A percentile compares a stretch with the other conserved stretches of the same genome.
Evolutionary conservation across 1,140 invertebrate genomes (phyloP).

Genomic region (Bombyx mandarina): DNA sequence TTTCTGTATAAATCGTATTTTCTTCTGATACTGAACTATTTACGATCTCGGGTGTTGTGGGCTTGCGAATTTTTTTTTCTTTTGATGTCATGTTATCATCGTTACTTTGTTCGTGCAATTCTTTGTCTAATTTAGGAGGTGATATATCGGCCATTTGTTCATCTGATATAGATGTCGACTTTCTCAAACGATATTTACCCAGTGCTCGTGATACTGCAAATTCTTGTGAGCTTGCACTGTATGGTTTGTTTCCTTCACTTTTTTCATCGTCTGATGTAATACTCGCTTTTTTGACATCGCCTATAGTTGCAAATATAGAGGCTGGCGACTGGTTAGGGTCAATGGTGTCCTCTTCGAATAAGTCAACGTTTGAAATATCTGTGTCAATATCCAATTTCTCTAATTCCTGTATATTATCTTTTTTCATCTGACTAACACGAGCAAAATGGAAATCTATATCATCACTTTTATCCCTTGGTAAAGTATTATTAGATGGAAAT

Average conservation of each 20-base stretch:
- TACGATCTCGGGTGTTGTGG: slow-evolving; percentile 58
- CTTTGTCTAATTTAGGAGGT: slow-evolving; percentile 64
- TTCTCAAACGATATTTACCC: slow-evolving; percentile 84
- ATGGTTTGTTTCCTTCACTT: slow-evolving; percentile 73
- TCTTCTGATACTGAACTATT: slow-evolving; percentile 56
- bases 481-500: slow-evolving; percentile 21
- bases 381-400: slow-evolving; percentile 70
- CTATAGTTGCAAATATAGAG: slow-evolving; percentile 80
- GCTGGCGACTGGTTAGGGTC: slow-evolving; percentile 75
- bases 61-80: slow-evolving; percentile 44
- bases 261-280: slow-evolving; percentile 70
- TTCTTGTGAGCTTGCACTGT: slow-evolving; percentile 74
- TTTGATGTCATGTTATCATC: slow-evolving; percentile 36
- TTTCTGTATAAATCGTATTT: slow-evolving; percentile 67
- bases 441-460: slow-evolving; percentile 68
- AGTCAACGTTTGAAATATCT: slow-evolving; percentile 72
- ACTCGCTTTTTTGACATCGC: slow-evolving; percentile 77
- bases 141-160: slow-evolving; percentile 72
- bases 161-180: slow-evolving; percentile 78
- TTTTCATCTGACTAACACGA: slow-evolving; percentile 62
- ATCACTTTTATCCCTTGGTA: slow-evolving; percentile 62
- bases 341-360: slow-evolving; percentile 75
- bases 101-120: slow-evolving; percentile 42
- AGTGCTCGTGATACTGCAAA: slow-evolving; percentile 87
- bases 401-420: slow-evolving; percentile 61